Evolutionary conservation across 1,140 invertebrate genomes (phyloP), one percentile per base, ranked within the genome.

Genomic region (Lordiphosa stackelbergi): DNA sequence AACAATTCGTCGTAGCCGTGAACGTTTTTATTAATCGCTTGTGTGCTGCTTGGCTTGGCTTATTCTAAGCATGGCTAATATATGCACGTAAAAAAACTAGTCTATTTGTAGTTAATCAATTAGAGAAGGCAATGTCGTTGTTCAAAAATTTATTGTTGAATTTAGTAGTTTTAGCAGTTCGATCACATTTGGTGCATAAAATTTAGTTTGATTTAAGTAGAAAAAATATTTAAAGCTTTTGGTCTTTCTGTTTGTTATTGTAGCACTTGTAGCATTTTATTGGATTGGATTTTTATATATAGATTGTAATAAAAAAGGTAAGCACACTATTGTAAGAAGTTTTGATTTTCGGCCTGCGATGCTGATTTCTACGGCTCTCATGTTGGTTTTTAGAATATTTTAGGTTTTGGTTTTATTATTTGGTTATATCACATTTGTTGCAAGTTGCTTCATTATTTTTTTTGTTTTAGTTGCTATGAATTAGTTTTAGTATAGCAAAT

Each of bases 161-260:
- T 47, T 81, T 58, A 16, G 37, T 69, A 53, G 51, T 66, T 57
- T 47, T 37, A 43, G 31, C 58, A 46, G 51, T 73, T 84, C 53
- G 64, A 83, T 83, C 77, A 83, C 77, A 83, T 83, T 84, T 84
- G 77, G 78, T 83, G 73, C 69, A 63, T 60, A 69, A 69, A 64
- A 52, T 65, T 61, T 65, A 41, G 38, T 43, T 72, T 54, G 53
- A 49, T 54, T 22, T 69, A 45, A 60, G 75, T 81, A 83, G 72
- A 83, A 77, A 81, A 81, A 69, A 73, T 83, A 77, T 62, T 73
- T 81, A 81, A 81, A 83, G 79, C 78, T 83, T 83, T 75, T 68
- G 28, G n/a, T 55, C 46, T 74, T 61, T 19, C 11, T 34, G 36
- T 57, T 57, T 51, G 8, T 63, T 40, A 11, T 48, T 55, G 46